phyloP scores from a whole-genome alignment of 2,797 vertebrate species.

The Pangasius sanitwongsei region DNA sequence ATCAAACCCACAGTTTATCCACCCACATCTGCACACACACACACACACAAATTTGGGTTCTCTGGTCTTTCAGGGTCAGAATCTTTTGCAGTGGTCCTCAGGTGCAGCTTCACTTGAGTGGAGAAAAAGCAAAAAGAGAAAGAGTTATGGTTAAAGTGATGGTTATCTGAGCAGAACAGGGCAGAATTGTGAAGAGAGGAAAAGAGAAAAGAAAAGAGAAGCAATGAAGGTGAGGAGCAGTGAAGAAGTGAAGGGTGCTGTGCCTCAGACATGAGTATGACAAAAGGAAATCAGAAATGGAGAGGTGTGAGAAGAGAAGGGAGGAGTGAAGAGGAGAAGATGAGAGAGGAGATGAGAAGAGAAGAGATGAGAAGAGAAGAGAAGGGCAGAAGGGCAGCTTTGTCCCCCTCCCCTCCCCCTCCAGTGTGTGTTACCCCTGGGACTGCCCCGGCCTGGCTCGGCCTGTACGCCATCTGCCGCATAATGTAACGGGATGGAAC shows the following conservation, averaged over 20 bases:
- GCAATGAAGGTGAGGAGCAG: slow-evolving; percentile 14
- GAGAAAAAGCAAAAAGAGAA: slow-evolving; percentile 11
- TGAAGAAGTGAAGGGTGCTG: slow-evolving; percentile 2
- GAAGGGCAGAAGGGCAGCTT: slow-evolving; percentile 52
- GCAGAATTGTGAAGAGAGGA: slow-evolving; percentile 38
- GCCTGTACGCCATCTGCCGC: slow-evolving; percentile 84
- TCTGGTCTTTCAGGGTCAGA: slow-evolving; percentile 71
- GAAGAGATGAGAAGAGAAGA: slow-evolving; percentile 22
- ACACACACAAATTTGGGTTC: slow-evolving; percentile 52
- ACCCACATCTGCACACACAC: slow-evolving; percentile 51
- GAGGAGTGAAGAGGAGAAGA: slow-evolving; percentile 25
- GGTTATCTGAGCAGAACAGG: slow-evolving; percentile 51
- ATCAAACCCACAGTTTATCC: slow-evolving; percentile 52
- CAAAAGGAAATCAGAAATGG: slow-evolving; percentile 19
- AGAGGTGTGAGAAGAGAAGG: slow-evolving; percentile 21
- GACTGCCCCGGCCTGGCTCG: slow-evolving; percentile 78
- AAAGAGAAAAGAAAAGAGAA: slow-evolving; percentile 17
- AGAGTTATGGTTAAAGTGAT: slow-evolving; percentile 37
- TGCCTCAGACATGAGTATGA: slow-evolving; percentile 9
- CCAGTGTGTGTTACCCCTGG: slow-evolving; percentile 63
- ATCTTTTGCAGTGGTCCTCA: slow-evolving; percentile 73
- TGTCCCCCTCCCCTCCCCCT: slow-evolving; percentile 52
- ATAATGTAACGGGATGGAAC: slow-evolving; percentile 84
- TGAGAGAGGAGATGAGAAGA: slow-evolving; percentile 14
- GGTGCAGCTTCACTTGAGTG: slow-evolving; percentile 73